phyloP scores from a whole-genome alignment of 2,797 vertebrate genomes.

The Buceros bicornis region DNA sequence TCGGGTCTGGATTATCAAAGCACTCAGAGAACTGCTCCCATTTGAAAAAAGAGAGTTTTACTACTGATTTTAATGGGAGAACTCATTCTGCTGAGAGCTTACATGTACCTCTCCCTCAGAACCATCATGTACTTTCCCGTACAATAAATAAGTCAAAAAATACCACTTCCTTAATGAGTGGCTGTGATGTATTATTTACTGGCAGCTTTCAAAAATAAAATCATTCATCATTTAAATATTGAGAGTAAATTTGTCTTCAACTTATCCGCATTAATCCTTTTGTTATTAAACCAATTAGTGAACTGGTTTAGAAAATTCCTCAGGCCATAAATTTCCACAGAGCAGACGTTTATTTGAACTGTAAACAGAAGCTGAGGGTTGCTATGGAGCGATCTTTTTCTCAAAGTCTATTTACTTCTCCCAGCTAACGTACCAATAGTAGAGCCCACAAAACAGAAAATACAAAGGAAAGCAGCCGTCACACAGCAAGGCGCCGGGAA shows the following conservation, averaged over 20 bases:
- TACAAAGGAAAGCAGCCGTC: background rate
- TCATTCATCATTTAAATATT: background rate
- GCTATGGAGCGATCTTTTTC: conserved; percentile 54
- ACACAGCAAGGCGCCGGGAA: background rate
- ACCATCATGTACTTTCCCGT: background rate
- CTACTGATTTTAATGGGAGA: background rate
- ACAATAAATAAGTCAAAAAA: background rate
- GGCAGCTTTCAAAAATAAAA: background rate
- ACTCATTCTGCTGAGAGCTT: background rate
- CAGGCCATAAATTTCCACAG: background rate
- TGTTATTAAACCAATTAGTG: background rate
- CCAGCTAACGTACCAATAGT: background rate
- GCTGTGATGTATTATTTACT: background rate
- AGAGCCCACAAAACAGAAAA: background rate
- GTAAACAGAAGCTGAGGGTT: conserved; percentile 59
- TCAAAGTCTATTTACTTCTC: conserved; percentile 46
- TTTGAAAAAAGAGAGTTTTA: background rate
- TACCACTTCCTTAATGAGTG: background rate
- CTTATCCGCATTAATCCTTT: background rate
- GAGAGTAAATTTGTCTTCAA: background rate
- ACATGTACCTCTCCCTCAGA: background rate
- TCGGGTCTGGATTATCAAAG: background rate
- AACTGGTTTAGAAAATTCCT: conserved; percentile 22
- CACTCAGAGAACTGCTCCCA: background rate
- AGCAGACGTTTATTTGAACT: conserved; percentile 11